Evolutionary conservation across 2,797 vertebrate genomes (phyloP).

Genomic region (Melanotaenia parkinsoni): DNA sequence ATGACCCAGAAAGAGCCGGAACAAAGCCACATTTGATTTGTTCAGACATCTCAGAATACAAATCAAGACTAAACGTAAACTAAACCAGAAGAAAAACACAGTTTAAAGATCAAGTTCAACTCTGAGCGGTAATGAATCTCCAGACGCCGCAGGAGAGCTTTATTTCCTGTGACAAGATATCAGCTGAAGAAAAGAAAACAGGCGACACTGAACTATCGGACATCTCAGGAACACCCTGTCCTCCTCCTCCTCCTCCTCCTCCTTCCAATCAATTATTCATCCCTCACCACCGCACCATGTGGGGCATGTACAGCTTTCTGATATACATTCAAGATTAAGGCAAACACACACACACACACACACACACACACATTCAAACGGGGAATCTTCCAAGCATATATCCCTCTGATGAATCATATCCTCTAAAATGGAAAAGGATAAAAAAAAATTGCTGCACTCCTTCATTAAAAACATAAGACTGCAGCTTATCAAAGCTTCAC

Average conservation of each 20-base stretch:
- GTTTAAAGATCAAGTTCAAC: constrained; percentile 8
- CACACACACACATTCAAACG: constrained; percentile 1
- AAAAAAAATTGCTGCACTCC: not conserved
- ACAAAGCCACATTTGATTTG: constrained; percentile 33
- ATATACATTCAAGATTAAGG: constrained; percentile 1
- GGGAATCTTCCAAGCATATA: constrained; percentile 9
- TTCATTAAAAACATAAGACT: constrained; percentile 41
- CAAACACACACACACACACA: constrained; percentile 2
- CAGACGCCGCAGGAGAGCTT: not conserved
- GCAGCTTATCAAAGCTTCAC: constrained; percentile 41
- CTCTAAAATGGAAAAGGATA: constrained; percentile 16
- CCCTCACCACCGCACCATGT: constrained; percentile 50
- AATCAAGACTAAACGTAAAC: constrained; percentile 24
- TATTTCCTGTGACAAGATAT: constrained; percentile 7
- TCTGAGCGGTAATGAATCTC: constrained; percentile 8
- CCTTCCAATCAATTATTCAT: constrained; percentile 70
- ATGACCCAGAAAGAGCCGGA: constrained; percentile 44
- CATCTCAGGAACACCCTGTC: constrained; percentile 58
- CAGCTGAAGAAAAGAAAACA: not conserved
- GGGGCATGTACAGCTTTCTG: constrained; percentile 21
- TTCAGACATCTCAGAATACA: constrained; percentile 19
- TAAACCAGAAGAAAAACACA: constrained; percentile 2
- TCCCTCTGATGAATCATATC: constrained; percentile 35
- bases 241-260: constrained; percentile 13
- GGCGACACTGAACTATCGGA: constrained; percentile 24